Evolutionary conservation across 1,140 invertebrate species (phyloP).

Genomic region (Conopomorpha cramerella): DNA sequence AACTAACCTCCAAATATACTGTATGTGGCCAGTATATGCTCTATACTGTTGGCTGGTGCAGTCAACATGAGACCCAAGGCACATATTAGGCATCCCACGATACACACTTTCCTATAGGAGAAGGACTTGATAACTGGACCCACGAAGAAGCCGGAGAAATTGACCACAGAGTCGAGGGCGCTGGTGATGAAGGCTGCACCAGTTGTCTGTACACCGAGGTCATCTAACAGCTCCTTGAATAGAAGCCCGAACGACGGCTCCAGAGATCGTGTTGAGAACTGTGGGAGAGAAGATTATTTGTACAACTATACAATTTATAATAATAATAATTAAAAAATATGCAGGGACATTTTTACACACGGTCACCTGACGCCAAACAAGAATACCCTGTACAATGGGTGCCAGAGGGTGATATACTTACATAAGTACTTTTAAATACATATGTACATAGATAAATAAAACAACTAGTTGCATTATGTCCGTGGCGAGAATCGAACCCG

Average conservation of each 20-base stretch:
- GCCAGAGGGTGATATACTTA: no score
- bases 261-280: constrained; percentile 75
- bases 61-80: constrained; percentile 69
- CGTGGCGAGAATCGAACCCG: no score
- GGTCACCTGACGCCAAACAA: no score
- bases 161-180: constrained; percentile 73
- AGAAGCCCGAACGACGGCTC: constrained; percentile 79
- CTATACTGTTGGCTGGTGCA: constrained; percentile 70
- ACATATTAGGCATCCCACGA: constrained; percentile 68
- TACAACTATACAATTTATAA: no score
- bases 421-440: no score
- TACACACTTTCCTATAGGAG: constrained; percentile 73
- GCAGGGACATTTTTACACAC: no score
- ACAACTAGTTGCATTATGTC: no score
- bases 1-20: constrained; percentile 74
- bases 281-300: no score
- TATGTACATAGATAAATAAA: no score
- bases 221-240: constrained; percentile 70
- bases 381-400: no score
- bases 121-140: constrained; percentile 74
- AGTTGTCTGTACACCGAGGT: constrained; percentile 70
- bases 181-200: constrained; percentile 74
- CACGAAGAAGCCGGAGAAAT: constrained; percentile 77
- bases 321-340: no score
- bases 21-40: constrained; percentile 73